Base-by-base conservation (phyloP, 2,797 vertebrate genomes). In the Sciurus vulgaris region DNA sequence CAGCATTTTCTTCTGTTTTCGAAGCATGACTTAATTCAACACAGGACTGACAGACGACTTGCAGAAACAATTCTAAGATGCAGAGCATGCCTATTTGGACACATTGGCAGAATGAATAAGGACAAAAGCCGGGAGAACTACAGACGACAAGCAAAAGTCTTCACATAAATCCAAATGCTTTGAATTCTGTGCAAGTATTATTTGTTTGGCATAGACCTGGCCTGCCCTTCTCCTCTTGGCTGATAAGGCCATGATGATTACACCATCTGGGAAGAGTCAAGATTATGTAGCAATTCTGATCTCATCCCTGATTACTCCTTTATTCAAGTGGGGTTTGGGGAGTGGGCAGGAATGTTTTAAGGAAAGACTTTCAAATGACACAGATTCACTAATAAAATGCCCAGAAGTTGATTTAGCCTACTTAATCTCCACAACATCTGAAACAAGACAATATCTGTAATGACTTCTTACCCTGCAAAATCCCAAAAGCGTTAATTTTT, bases 391-490 rank as follows among this genome's bases (percentile, higher is more conserved):
- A 90, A 72, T 67, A 92, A 93, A 96, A 88, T 79, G 35, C 49
- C 81, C 69, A 73, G 72, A 35, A 95, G 84, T 85, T 93, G 77
- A 79, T 65, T 54, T 87, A 95, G 74, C 81, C 47, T 85, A 72
- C 47, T 93, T 97, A 85, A 96, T 94, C 92, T 95, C 91, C 2
- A 79, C 65, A 47, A 92, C 87, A 92, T 97, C 93, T 84, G 82
- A 96, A 85, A 90, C 56, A 93, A 93, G 9, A 91, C 14, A 79
- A 8, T 89, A 74, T 95, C 88, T 89, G 44, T 81, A 95, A 89
- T 1, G 4, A 89, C 18, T 83, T 88, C 72, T 94, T 93, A 95
- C 77, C 77, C 87, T 90, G 63, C 84, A 96, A 96, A 96, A 96
- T 88, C 91, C 65, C 69, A 88, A 74, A 82, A 47, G 30, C 18